Evolutionary conservation across 2,113 vertebrate species (phyloP), one percentile per base, ranked within the genome.

Genomic region (Ceyx melanurus): DNA sequence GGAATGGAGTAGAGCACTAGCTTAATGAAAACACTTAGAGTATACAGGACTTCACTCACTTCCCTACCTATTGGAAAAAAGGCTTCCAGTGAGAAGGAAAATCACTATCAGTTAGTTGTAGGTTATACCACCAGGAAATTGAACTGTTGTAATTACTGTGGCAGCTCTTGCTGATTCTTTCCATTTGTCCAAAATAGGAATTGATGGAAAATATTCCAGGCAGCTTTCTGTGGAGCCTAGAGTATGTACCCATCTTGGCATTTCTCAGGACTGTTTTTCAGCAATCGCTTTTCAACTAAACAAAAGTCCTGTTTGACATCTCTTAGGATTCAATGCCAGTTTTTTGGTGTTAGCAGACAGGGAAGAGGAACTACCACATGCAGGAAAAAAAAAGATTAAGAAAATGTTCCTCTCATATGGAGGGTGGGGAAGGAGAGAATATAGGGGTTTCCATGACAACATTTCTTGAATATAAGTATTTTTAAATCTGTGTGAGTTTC

Each of bases 401-500:
- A 97, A 97, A 96, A 88, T 96, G 88, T 94, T 97, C 72, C 61
- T 97, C 72, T 77, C 92, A 94, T 86, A 97, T 89, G 92, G 81
- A 96, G 88, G 89, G 94, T 90, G 90, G 88, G 57, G 90, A 93
- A 91, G 83, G 89, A 94, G 82, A 94, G 94, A 96, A 92, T 73
- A 96, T 96, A 95, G 96, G 94, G 37, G 97, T 98, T 98, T 96
- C 97, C 96, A 98, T 98, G 94, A 95, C 80, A 97, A 98, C 97
- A 90, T 96, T 96, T 85, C 96, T 96, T 94, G 88, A 96, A 98
- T 92, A 97, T 96, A 96, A 90, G 91, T 98, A 98, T 98, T 97
- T 98, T 98, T 97, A 97, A 97, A 97, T 97, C 96, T 96, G 84
- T 95, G 93, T 94, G 96, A 96, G 95, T 97, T 95, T 97, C 96